phyloP scores from a whole-genome alignment of 2,888 invertebrate genomes.

The Pyrrhia umbra region DNA sequence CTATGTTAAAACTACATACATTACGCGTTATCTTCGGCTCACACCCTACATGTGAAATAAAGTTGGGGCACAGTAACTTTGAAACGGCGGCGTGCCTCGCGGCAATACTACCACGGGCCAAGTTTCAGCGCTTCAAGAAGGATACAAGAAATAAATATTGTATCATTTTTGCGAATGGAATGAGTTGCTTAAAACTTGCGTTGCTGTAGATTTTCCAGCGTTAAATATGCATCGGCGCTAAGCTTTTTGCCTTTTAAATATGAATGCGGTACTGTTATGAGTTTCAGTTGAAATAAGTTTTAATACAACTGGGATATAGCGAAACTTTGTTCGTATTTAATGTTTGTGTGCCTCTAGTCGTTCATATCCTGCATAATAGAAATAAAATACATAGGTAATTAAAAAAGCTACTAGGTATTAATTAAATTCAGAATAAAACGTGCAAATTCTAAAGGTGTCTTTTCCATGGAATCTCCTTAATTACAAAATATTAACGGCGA shows the following conservation, averaged over 20 bases:
- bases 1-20: conserved; percentile 65
- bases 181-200: conserved; percentile 62
- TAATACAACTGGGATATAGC: not conserved
- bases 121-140: conserved; percentile 62
- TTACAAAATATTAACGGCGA: conserved; percentile 21
- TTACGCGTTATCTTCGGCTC: conserved; percentile 63
- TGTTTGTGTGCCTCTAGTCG: conserved; percentile 9
- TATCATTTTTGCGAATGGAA: conserved; percentile 64
- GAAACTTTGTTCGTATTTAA: conserved; percentile 7
- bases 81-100: conserved; percentile 55
- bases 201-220: conserved; percentile 47
- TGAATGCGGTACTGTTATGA: conserved; percentile 40
- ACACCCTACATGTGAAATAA: conserved; percentile 55
- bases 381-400: not conserved
- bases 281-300: conserved; percentile 36
- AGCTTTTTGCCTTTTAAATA: conserved; percentile 55
- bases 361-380: not conserved
- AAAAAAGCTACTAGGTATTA: not conserved
- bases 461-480: conserved; percentile 19
- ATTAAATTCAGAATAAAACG: conserved; percentile 17
- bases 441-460: conserved; percentile 13
- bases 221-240: conserved; percentile 50
- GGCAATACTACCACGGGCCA: conserved; percentile 63
- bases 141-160: conserved; percentile 70
- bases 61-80: conserved; percentile 67